phyloP scores from a whole-genome alignment of 2,888 invertebrate species.

The Ephialtes manifestator region DNA sequence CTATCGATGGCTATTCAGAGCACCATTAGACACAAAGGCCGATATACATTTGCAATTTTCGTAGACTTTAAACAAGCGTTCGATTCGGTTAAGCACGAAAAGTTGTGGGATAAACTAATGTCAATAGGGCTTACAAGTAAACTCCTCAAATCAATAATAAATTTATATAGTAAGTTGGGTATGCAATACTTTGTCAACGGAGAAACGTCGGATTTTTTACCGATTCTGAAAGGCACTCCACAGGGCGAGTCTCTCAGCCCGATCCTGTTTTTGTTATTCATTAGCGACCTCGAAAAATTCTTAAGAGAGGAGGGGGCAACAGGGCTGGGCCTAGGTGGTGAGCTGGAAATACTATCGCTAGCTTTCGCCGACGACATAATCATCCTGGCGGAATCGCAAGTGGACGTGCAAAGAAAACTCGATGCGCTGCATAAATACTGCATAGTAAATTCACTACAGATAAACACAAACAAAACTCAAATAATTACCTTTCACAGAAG shows the following conservation, averaged over 20 bases:
- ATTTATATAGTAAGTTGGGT: conserved; percentile 55
- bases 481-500: conserved; percentile 54
- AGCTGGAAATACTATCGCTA: conserved; percentile 47
- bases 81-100: conserved; percentile 58
- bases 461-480: conserved; percentile 56
- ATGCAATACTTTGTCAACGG: not conserved
- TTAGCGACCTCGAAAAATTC: conserved; percentile 62
- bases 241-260: conserved; percentile 67
- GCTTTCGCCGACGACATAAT: conserved; percentile 60
- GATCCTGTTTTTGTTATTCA: conserved; percentile 60
- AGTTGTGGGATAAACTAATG: conserved; percentile 50
- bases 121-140: conserved; percentile 22
- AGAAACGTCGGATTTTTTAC: conserved; percentile 30
- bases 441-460: conserved; percentile 26
- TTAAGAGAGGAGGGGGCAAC: conserved; percentile 23
- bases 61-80: conserved; percentile 55
- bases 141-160: conserved; percentile 20
- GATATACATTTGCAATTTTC: conserved; percentile 56
- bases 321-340: conserved; percentile 41
- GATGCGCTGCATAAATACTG: conserved; percentile 44
- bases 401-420: conserved; percentile 43
- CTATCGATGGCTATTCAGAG: conserved; percentile 28
- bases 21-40: conserved; percentile 30
- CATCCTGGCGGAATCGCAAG: conserved; percentile 41
- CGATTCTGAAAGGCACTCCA: conserved; percentile 55